phyloP scores from a whole-genome alignment of 1,140 invertebrate genomes.

The Drosophila tani region DNA sequence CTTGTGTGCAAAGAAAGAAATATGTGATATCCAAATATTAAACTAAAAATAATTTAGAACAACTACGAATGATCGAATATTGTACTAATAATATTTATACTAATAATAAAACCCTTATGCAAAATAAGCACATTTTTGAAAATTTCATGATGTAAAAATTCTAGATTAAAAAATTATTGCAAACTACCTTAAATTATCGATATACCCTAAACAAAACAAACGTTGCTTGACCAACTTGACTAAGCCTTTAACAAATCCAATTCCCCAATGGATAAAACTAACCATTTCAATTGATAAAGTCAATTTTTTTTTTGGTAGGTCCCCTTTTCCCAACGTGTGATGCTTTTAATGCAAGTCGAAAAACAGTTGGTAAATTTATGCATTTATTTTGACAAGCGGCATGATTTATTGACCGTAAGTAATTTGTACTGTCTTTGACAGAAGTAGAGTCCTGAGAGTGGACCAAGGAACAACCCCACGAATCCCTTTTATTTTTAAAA shows the following conservation, averaged over 20 bases:
- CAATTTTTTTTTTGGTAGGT: slow-evolving; percentile 20
- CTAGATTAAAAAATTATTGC: too few species aligned
- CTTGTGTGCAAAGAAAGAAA: too few species aligned
- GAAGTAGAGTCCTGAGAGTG: slow-evolving; percentile 18
- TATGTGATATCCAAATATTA: too few species aligned
- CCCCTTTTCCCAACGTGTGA: neutral
- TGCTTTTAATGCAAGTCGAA: slow-evolving; percentile 14
- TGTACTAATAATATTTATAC: too few species aligned
- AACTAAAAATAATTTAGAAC: too few species aligned
- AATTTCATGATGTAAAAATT: too few species aligned
- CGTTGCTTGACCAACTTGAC: slow-evolving; percentile 43
- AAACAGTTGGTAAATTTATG: slow-evolving; percentile 78
- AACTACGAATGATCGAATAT: too few species aligned
- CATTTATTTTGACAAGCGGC: slow-evolving; percentile 84
- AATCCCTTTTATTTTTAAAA: slow-evolving; percentile 50
- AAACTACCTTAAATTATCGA: neutral
- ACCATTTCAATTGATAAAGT: slow-evolving; percentile 65
- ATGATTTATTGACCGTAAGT: slow-evolving; percentile 84
- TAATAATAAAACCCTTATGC: too few species aligned
- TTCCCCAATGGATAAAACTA: slow-evolving; percentile 28
- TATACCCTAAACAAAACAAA: neutral
- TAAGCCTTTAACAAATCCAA: slow-evolving; percentile 76
- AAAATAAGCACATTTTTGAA: too few species aligned
- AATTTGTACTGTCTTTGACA: slow-evolving; percentile 76
- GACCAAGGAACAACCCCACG: slow-evolving; percentile 31